Evolutionary conservation across 2,113 vertebrate species (phyloP), one percentile per base, ranked within the genome.

Genomic region (Tenrec ecaudatus): DNA sequence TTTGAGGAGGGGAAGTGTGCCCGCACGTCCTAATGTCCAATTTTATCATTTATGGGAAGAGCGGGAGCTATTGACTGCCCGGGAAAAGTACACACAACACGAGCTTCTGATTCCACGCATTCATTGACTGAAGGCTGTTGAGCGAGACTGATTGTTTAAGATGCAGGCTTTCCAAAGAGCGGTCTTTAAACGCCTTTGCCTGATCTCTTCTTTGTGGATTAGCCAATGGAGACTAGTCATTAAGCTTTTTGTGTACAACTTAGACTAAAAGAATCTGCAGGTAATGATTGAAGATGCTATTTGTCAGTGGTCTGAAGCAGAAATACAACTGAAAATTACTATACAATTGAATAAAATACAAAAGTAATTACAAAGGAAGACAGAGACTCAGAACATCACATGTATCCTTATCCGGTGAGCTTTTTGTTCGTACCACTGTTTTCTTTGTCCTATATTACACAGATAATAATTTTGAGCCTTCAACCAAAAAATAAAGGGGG

Each of bases 341-440:
- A 95, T 1, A 20, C 80, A 97, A 96, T 87, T 96, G 94, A 0
- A 33, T 43, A 96, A 91, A 96, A 94, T 93, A 95, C 82, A 95
- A 95, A 98, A 96, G 94, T 95, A 97, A 97, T 97, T 97, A 96
- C 96, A 98, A 97, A 92, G 53, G 75, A 96, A 96, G 89, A 94
- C 95, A 96, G 97, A 90, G 36, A 95, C 62, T 53, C 87, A 89
- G 88, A 96, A 95, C 80, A 96, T 92, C 91, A 97, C 95, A 83
- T 97, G 97, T 96, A 95, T 76, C 84, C 97, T 97, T 96, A 96
- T 95, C 94, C 96, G 92, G 64, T 36, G 88, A 88, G 95, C 96
- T 96, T 94, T 97, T 97, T 96, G 91, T 96, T 97, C 94, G 94
- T 33, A 96, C 97, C 93, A 94, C 17, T 96, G 92, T 98, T 98